Base-by-base conservation (phyloP, 2,113 vertebrate species). In the Oncorhynchus tshawytscha region DNA sequence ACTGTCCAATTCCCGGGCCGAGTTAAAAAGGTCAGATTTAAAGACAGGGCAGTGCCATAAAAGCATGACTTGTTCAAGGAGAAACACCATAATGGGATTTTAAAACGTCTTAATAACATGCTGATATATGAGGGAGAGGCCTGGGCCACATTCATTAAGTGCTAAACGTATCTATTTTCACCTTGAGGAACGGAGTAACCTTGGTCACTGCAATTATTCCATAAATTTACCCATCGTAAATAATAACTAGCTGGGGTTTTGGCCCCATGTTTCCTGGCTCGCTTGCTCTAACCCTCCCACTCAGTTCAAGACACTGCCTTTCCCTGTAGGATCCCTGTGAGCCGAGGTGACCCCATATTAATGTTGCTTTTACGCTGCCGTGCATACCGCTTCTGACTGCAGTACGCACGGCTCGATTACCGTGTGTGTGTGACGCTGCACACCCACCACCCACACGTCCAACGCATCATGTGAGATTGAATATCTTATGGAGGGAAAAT, bases 91-190 rank as follows among this genome's bases (percentile, higher is more conserved):
- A 94, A 95, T 94, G 92, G 92, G 92, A 93, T 95, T 94, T 95
- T 93, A 94, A 94, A 95, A 93, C 79, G 92, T 93, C 93, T 94
- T 94, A 94, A 94, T 95, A 94, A 94, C 91, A 94, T 93, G 92
- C 93, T 95, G 93, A 94, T 93, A 94, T 94, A 94, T 92, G 92
- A 88, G 87, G 86, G 88, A 92, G 88, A 88, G 86, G 85, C 87
- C 84, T 84, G 78, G 85, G 91, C 89, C 90, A 80, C 84, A 92
- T 93, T 94, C 91, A 94, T 94, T 95, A 94, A 93, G 92, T 92
- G 91, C 91, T 94, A 93, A 95, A 93, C 71, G 88, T 93, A 94
- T 92, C 93, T 86, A 91, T 91, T 93, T 92, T 95, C 91, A 94
- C 94, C 94, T 95, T 95, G 92, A 94, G 88, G 89, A 94, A 90